These are phyloP conservation scores for Axis porcinus DNA, from an alignment of 2,113 vertebrate genomes.

Conservation along the genomic window DNA sequence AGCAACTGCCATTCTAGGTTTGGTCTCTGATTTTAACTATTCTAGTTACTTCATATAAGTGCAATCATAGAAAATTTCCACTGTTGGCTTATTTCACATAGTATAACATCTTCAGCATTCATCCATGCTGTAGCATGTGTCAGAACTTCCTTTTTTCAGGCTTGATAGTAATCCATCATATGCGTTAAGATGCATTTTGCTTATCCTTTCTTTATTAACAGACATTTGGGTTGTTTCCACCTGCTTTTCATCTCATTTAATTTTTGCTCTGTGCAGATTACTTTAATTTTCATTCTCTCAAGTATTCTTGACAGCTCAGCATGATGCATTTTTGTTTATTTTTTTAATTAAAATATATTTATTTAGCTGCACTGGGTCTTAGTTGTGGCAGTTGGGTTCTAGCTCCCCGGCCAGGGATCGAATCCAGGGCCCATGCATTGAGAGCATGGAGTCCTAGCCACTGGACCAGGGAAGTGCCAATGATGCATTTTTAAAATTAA, in stretches of 20 bases:
- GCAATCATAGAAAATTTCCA: neutral
- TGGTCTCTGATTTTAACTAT: neutral
- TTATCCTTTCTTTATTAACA: neutral
- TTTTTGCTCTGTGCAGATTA: neutral
- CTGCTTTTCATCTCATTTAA: neutral
- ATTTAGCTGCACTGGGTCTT: neutral
- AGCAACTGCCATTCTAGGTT: neutral
- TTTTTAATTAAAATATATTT: neutral
- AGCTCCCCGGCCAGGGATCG: neutral
- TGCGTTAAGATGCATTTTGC: neutral
- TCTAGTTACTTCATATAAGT: neutral
- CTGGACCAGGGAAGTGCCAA: neutral
- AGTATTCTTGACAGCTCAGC: neutral
- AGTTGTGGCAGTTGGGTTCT: neutral
- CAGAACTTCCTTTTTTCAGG: neutral
- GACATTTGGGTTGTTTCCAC: neutral
- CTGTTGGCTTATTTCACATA: neutral
- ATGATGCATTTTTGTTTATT: neutral
- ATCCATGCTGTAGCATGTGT: neutral
- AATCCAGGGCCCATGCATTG: neutral
- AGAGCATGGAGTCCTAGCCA: neutral
- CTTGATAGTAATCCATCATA: neutral
- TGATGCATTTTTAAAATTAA: neutral
- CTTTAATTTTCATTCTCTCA: neutral
- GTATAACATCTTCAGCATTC: neutral